phyloP scores from a whole-genome alignment of 2,113 vertebrate species.

The Hystrix brachyura region DNA sequence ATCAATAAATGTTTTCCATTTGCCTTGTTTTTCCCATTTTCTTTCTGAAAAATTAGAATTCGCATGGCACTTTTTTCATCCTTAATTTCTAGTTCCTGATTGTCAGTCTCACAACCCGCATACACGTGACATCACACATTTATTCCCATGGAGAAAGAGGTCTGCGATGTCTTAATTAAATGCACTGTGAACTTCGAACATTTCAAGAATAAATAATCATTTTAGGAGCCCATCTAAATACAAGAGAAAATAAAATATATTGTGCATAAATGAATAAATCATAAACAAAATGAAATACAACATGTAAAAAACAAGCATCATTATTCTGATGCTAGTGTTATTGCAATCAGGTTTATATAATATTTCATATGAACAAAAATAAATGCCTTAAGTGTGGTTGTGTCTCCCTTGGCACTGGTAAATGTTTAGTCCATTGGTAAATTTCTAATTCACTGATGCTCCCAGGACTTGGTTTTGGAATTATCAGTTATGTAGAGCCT shows the following conservation, averaged over 20 bases:
- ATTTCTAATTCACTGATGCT: neutral
- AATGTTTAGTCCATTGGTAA: neutral
- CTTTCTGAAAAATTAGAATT: neutral
- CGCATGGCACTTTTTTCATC: neutral
- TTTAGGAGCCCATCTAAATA: slow-evolving; percentile 3
- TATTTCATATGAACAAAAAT: slow-evolving; percentile 52
- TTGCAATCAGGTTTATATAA: slow-evolving; percentile 40
- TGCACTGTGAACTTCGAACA: slow-evolving; percentile 51
- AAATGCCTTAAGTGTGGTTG: slow-evolving; percentile 55
- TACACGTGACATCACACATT: slow-evolving; percentile 64
- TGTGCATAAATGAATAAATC: slow-evolving; percentile 56
- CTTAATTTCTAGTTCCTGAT: slow-evolving; percentile 30
- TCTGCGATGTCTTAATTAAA: slow-evolving; percentile 71
- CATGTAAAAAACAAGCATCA: slow-evolving; percentile 28
- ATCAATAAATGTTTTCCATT: neutral
- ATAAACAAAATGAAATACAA: neutral
- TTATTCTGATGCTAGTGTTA: slow-evolving; percentile 56
- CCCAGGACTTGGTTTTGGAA: neutral
- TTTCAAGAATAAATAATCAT: slow-evolving; percentile 63
- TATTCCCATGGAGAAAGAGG: neutral
- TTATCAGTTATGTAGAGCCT: neutral
- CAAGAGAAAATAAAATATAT: slow-evolving; percentile 60
- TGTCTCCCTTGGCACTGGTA: neutral
- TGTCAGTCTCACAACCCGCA: neutral
- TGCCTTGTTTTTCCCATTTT: neutral